Conservation (phyloP, 2,797 vertebrate genomes). For the Aphelocoma californica region DNA sequence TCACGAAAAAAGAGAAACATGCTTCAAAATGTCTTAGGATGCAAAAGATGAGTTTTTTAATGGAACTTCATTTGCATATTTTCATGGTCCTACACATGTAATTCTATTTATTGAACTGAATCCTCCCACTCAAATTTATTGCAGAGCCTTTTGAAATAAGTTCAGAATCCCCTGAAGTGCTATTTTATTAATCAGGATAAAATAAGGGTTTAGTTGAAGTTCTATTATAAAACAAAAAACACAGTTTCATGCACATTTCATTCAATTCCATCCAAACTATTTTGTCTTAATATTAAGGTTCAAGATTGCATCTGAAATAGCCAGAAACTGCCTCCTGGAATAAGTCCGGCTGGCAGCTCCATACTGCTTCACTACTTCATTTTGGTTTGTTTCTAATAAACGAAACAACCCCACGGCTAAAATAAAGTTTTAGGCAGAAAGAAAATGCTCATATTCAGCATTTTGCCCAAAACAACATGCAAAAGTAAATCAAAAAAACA, state of each 20-base stretch:
- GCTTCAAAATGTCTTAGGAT: neutral
- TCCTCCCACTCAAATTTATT: conserved; percentile 1
- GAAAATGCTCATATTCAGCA: conserved; percentile 29
- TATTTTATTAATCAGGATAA: neutral
- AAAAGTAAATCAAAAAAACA: conserved; percentile 41
- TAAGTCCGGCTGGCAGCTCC: neutral
- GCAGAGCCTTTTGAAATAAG: neutral
- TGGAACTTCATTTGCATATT: neutral
- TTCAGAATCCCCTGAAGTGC: neutral
- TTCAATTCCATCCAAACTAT: neutral
- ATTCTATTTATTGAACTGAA: conserved; percentile 31
- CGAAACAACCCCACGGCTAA: conserved; percentile 30
- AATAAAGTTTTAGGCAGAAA: conserved; percentile 16
- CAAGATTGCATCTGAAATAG: neutral
- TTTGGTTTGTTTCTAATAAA: conserved; percentile 40
- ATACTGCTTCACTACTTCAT: neutral
- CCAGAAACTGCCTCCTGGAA: neutral
- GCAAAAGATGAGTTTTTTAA: neutral
- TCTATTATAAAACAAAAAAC: neutral
- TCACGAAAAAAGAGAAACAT: neutral
- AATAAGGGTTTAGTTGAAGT: neutral
- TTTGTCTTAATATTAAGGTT: neutral
- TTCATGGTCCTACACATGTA: neutral
- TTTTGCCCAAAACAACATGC: conserved; percentile 54
- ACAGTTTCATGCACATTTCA: neutral